phyloP scores from a whole-genome alignment of 2,888 invertebrate genomes.

The Hoplodrina ambigua region DNA sequence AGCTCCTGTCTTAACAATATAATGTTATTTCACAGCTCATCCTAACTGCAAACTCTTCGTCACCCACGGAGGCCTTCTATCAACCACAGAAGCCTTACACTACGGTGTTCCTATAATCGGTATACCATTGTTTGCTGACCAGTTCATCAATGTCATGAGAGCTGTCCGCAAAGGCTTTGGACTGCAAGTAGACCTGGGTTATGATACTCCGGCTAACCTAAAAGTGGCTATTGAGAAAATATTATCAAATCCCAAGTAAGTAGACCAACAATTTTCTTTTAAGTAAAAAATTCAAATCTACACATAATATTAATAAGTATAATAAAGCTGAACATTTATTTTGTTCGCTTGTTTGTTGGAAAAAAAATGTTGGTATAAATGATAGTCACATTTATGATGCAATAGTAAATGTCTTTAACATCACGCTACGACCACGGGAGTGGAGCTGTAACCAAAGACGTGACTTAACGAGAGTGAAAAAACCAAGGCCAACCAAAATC shows the following conservation, averaged over 20 bases:
- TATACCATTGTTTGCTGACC: conserved; percentile 76
- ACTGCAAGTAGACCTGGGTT: conserved; percentile 67
- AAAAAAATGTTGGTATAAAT: too few relatives aligned
- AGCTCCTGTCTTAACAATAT: not conserved
- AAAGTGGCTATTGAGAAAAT: conserved; percentile 71
- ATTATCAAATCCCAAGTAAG: conserved; percentile 70
- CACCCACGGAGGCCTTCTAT: conserved; percentile 76
- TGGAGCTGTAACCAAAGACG: too few relatives aligned
- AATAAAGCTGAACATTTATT: too few relatives aligned
- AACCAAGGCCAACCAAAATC: too few relatives aligned
- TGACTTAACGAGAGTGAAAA: too few relatives aligned
- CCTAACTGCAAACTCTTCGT: conserved; percentile 76
- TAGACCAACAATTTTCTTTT: too few relatives aligned
- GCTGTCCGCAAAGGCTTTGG: conserved; percentile 74
- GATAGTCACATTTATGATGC: too few relatives aligned
- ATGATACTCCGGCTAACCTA: conserved; percentile 67
- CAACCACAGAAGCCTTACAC: conserved; percentile 74
- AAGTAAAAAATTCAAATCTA: too few relatives aligned
- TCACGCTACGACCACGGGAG: too few relatives aligned
- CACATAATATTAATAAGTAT: too few relatives aligned
- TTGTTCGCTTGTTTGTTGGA: too few relatives aligned
- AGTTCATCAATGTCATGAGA: conserved; percentile 72
- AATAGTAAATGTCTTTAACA: too few relatives aligned
- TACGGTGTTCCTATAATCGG: conserved; percentile 77
- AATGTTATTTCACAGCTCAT: conserved; percentile 71